phyloP scores from a whole-genome alignment of 2,113 vertebrate genomes.

The Psittacara wagleri region DNA sequence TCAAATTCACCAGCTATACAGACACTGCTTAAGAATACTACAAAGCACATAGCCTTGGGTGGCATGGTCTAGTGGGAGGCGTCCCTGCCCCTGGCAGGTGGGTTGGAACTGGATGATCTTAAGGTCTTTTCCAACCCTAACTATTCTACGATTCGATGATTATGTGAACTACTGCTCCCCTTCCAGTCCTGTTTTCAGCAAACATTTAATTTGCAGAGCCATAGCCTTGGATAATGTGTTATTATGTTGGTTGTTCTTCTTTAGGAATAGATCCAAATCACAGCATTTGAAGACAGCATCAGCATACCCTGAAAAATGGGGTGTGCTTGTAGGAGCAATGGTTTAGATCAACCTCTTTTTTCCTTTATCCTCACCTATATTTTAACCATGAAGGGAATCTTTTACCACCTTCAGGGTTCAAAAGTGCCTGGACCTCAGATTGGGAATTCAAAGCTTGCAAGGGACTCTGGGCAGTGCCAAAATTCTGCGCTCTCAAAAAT shows the following conservation, averaged over 20 bases:
- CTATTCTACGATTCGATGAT: too few species aligned
- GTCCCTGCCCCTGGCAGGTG: too few species aligned
- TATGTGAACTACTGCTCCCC: background rate
- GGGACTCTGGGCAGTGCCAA: background rate
- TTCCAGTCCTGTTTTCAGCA: constrained; percentile 12
- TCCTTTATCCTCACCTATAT: background rate
- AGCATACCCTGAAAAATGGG: background rate
- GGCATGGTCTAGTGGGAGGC: too few species aligned
- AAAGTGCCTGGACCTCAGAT: background rate
- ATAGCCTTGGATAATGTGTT: background rate
- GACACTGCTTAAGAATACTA: background rate
- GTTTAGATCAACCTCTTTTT: background rate
- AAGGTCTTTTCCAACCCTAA: too few species aligned
- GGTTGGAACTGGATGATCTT: too few species aligned
- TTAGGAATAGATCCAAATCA: constrained; percentile 14
- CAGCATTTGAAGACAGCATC: background rate
- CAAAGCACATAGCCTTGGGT: background rate
- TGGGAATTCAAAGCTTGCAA: background rate
- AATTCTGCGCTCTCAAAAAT: background rate
- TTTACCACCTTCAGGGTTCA: background rate
- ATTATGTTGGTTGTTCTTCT: background rate
- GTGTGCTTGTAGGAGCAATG: background rate
- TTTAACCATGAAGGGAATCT: background rate
- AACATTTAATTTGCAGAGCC: constrained; percentile 32
- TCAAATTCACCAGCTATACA: background rate